Conservation (phyloP, 2,888 invertebrate genomes). For the Lydus trimaculatus region DNA sequence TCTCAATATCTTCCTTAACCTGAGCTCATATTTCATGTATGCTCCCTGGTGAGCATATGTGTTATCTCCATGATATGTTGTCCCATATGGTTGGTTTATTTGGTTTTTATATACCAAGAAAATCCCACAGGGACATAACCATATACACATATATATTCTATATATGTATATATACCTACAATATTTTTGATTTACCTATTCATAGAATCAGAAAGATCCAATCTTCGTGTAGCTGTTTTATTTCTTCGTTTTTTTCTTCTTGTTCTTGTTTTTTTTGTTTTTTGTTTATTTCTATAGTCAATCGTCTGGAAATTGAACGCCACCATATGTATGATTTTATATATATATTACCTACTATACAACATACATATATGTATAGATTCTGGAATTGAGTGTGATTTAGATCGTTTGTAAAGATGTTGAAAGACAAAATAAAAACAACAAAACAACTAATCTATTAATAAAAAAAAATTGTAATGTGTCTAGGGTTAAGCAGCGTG, state of each 20-base stretch:
- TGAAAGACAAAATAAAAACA: neutral
- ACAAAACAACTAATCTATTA: neutral
- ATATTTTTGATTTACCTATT: constrained; percentile 56
- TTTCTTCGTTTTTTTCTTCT: neutral
- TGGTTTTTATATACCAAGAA: constrained; percentile 54
- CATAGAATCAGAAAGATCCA: constrained; percentile 48
- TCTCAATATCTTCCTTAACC: constrained; percentile 42
- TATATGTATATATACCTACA: constrained; percentile 40
- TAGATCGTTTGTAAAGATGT: neutral
- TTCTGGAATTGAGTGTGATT: neutral
- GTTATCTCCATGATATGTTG: constrained; percentile 49
- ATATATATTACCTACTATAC: neutral
- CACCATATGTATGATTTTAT: constrained; percentile 9
- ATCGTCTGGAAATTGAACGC: constrained; percentile 7
- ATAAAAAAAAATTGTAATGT: neutral
- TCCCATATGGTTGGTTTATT: constrained; percentile 56
- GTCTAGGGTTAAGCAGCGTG: constrained; percentile 48
- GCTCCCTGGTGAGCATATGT: constrained; percentile 40
- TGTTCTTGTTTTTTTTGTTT: neutral
- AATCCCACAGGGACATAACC: constrained; percentile 49
- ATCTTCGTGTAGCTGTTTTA: neutral
- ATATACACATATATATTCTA: constrained; percentile 41
- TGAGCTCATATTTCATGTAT: constrained; percentile 49
- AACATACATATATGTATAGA: neutral
- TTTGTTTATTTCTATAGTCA: constrained; percentile 3